Conservation (phyloP, 2,888 invertebrate genomes). For the Ennomos quercinarius region DNA sequence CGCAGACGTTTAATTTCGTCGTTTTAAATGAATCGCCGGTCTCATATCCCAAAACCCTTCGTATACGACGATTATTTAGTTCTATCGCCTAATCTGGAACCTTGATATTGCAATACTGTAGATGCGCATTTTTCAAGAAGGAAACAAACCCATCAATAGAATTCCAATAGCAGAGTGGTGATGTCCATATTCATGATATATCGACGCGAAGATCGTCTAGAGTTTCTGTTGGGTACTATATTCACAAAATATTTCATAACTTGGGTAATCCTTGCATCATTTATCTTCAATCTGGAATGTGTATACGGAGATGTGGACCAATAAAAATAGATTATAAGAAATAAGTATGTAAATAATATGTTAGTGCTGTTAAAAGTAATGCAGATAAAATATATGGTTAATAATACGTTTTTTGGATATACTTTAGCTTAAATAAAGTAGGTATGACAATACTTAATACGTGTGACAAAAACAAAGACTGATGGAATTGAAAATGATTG, state of each 20-base stretch:
- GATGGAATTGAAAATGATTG: too few species aligned
- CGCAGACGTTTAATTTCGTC: constrained; percentile 72
- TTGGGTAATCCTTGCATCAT: constrained; percentile 52
- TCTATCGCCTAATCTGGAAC: constrained; percentile 1
- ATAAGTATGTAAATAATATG: constrained; percentile 19
- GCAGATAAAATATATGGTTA: not conserved
- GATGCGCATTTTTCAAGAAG: constrained; percentile 60
- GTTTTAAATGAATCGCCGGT: constrained; percentile 73
- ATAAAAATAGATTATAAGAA: constrained; percentile 27
- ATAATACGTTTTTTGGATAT: not conserved
- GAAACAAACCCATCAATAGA: constrained; percentile 66
- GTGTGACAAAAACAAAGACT: too few species aligned
- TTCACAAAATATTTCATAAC: constrained; percentile 83
- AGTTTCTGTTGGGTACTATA: constrained; percentile 59
- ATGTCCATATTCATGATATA: constrained; percentile 81
- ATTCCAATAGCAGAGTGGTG: constrained; percentile 75
- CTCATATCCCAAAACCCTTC: constrained; percentile 65
- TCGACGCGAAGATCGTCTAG: constrained; percentile 64
- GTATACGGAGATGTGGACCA: constrained; percentile 9
- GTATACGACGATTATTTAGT: constrained; percentile 13
- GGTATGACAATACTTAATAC: too few species aligned
- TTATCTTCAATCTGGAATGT: constrained; percentile 59
- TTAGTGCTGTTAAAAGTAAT: constrained; percentile 14
- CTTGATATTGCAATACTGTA: constrained; percentile 1
- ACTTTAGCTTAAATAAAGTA: too few species aligned